Evolutionary conservation across 2,797 vertebrate species (phyloP).

Genomic region (Hylomyscus alleni): DNA sequence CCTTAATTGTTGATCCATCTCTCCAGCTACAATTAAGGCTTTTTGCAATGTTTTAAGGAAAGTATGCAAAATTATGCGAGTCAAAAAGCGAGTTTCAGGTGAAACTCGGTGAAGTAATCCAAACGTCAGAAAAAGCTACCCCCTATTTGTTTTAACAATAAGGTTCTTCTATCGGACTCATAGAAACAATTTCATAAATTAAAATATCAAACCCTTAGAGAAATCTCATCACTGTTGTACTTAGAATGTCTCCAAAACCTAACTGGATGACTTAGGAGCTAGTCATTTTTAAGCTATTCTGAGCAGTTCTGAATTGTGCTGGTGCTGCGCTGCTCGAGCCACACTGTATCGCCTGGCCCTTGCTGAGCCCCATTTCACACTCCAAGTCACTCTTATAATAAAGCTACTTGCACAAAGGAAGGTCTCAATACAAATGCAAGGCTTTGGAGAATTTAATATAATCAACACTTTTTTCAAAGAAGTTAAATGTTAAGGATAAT

Average conservation of each 20-base stretch:
- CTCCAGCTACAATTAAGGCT: not conserved
- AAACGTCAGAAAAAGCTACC: not conserved
- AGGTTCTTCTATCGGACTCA: not conserved
- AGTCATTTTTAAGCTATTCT: not conserved
- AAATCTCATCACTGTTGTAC: not conserved
- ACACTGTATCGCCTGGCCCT: not conserved
- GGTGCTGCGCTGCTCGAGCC: not conserved
- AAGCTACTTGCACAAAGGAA: constrained; percentile 9
- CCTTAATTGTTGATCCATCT: not conserved
- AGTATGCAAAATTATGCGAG: constrained; percentile 47
- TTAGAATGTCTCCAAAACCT: constrained; percentile 17
- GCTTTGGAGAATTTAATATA: constrained; percentile 51
- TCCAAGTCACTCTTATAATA: not conserved
- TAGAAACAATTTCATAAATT: constrained; percentile 39
- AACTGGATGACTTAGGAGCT: constrained; percentile 8
- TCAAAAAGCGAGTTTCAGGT: not conserved
- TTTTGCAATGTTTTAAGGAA: not conserved
- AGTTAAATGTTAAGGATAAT: not conserved
- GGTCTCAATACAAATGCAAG: not conserved
- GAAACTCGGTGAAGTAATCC: not conserved
- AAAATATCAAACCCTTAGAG: constrained; percentile 30
- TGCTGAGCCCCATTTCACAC: not conserved
- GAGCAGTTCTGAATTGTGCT: not conserved
- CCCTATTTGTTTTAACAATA: not conserved
- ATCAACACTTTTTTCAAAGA: not conserved